Evolutionary conservation across 2,888 invertebrate species (phyloP).

Genomic region (Trichogramma evanescens): DNA sequence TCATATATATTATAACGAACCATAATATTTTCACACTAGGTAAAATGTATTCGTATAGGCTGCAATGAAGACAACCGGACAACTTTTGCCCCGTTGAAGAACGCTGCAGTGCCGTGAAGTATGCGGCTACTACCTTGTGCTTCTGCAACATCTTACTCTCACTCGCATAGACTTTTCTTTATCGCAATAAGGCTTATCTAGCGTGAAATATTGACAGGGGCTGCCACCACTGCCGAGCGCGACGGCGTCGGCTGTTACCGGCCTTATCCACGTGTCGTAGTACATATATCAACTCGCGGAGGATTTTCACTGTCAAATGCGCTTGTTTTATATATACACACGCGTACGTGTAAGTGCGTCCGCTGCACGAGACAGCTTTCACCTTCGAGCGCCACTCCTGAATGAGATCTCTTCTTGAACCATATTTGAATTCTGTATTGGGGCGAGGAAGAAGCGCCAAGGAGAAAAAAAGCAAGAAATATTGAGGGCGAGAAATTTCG

Average conservation of each 20-base stretch:
- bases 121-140: background rate
- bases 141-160: background rate
- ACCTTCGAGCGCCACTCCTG: slow-evolving; percentile 4
- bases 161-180: slow-evolving; percentile 13
- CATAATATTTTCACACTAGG: no score
- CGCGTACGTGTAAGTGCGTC: background rate
- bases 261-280: no score
- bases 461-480: no score
- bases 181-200: slow-evolving; percentile 23
- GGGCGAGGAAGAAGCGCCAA: no score
- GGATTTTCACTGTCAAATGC: slow-evolving; percentile 21
- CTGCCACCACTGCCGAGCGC: slow-evolving; percentile 4
- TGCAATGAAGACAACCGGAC: background rate
- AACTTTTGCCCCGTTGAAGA: slow-evolving; percentile 10
- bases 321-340: slow-evolving; percentile 11
- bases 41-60: no score
- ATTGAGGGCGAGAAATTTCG: no score
- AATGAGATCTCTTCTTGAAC: no score
- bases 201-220: slow-evolving; percentile 24
- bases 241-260: background rate
- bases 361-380: slow-evolving; percentile 20
- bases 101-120: background rate
- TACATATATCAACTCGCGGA: background rate
- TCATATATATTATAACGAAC: no score
- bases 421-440: no score